Conservation (phyloP, 1,140 invertebrate genomes). For the Meloidogyne hapla region DNA sequence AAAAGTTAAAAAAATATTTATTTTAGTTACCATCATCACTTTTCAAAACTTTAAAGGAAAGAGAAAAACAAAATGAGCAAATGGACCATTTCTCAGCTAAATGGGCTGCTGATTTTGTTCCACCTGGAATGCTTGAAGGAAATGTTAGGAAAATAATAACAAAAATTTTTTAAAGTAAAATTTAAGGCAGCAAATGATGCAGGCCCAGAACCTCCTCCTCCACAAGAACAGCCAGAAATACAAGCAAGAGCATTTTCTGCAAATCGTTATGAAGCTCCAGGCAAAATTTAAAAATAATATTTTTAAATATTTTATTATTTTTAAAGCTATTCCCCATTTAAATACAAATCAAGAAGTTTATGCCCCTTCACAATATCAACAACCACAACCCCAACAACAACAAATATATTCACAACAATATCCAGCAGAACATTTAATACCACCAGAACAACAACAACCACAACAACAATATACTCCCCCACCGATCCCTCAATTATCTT, state of each 20-base stretch:
- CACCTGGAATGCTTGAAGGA: constrained; percentile 10
- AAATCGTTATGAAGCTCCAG: constrained; percentile 18
- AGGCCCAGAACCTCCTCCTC: constrained; percentile 7
- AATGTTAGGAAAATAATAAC: not conserved
- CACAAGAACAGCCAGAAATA: not conserved
- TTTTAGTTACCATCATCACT: not conserved
- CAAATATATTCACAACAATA: not conserved
- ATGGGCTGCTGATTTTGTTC: constrained; percentile 21
- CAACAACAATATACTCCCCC: constrained; percentile 8
- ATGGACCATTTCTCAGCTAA: not conserved
- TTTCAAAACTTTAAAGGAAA: not conserved
- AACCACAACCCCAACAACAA: not conserved
- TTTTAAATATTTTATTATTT: not conserved
- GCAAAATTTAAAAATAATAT: constrained; percentile 3
- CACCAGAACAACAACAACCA: not conserved
- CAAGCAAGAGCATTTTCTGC: not conserved
- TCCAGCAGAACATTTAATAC: not conserved
- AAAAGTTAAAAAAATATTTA: too few species aligned
- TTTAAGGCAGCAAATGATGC: constrained; percentile 10
- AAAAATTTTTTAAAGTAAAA: not conserved
- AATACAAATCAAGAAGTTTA: constrained; percentile 6
- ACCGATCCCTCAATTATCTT: constrained; percentile 7
- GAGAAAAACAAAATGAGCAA: not conserved
- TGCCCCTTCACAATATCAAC: not conserved
- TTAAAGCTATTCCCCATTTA: not conserved